Conservation (phyloP, 1,140 invertebrate species). For the Luehdorfia chinensis region DNA sequence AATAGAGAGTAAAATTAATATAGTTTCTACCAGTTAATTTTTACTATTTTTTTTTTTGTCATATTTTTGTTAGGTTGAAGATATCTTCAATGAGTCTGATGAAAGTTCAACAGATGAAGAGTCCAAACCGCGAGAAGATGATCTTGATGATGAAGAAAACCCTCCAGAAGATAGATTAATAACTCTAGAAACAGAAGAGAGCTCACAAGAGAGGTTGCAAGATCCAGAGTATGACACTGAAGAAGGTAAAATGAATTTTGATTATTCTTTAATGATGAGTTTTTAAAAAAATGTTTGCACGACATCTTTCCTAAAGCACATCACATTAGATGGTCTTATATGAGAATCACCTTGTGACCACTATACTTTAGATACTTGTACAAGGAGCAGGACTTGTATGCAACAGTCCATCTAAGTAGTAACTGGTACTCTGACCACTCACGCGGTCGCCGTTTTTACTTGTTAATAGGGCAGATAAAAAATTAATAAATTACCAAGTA, state of each 20-base stretch:
- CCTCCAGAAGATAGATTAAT: slow-evolving; percentile 56
- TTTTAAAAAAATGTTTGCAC: neutral
- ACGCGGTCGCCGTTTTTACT: no score
- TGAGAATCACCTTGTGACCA: no score
- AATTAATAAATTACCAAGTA: no score
- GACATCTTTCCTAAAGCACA: no score
- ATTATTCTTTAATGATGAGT: neutral
- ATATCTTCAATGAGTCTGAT: slow-evolving; percentile 80
- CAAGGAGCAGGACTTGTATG: no score
- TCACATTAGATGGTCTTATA: neutral
- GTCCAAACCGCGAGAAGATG: slow-evolving; percentile 43
- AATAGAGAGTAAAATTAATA: no score
- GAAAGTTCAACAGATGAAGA: slow-evolving; percentile 77
- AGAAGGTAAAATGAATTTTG: slow-evolving; percentile 1
- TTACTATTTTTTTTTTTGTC: no score
- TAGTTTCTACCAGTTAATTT: no score
- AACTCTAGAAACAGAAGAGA: slow-evolving; percentile 47
- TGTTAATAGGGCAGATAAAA: no score
- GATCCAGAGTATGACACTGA: neutral
- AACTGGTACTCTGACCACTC: no score
- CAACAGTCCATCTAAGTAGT: no score
- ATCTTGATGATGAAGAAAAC: slow-evolving; percentile 63
- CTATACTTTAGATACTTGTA: no score
- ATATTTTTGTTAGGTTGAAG: slow-evolving; percentile 74
- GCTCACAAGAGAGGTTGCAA: slow-evolving; percentile 47